Evolutionary conservation across 2,888 invertebrate species (phyloP), one percentile per base, ranked within the genome.

Genomic region (Mimachlamys varia): DNA sequence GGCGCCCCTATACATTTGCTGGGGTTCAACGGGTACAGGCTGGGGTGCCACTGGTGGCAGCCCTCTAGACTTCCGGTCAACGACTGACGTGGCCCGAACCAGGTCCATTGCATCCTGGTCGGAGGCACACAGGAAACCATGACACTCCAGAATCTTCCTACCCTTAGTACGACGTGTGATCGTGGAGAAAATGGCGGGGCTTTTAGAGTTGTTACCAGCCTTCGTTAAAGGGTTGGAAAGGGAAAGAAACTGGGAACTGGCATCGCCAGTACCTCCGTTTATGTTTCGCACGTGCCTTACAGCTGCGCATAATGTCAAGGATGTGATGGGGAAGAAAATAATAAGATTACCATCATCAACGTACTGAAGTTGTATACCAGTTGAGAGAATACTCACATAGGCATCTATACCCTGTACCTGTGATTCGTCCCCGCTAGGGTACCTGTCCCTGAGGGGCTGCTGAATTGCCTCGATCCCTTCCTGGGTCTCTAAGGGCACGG

Each of bases 41-140:
- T 87, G 88, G 44, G 88, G 27, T 33, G 88, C 33, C 88, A 88
- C 0, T 37, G 88, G 37, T 22, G n/a, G 22, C 88, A 88, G 19
- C 58, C 88, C n/a, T n/a, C 27, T 33, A 87, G 53, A 62, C 37
- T 76, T 93, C 92, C 89, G 88, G 90, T 95, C 95, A 2, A 94
- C 94, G 13, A 92, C 88, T n/a, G 94, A 93, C 3, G 95, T 94
- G 33, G 99, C 99, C 95, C 99, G 97, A 93, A 99, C 99, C 96
- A 99, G 97, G 94, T 99, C 99, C 97, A 99, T 99, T 93, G 99
- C 99, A 88, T 99, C 99, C 96, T 99, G 98, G 97, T 99, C 99
- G 91, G 99, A 98, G 95, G 94, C 93, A 91, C 95, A 95, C 12
- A 96, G 93, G 93, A 96, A 97, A 10, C 95, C 96, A 91, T 96